phyloP scores from a whole-genome alignment of 2,888 invertebrate species.

The Buathra laborator region DNA sequence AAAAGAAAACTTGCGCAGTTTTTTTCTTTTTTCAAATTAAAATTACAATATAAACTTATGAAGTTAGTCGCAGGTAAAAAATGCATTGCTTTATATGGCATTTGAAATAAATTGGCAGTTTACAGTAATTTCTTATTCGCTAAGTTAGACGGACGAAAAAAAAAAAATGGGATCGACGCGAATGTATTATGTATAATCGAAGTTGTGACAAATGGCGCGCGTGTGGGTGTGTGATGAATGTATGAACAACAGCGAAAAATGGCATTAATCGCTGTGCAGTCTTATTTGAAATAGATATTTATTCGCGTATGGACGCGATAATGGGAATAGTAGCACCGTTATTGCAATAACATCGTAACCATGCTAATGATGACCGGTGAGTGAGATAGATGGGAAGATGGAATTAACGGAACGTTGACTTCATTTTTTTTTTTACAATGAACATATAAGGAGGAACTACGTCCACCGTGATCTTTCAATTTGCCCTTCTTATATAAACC shows the following conservation, averaged over 20 bases:
- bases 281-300: conserved; percentile 76
- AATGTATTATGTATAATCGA: conserved; percentile 45
- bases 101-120: conserved; percentile 81
- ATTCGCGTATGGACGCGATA: conserved; percentile 47
- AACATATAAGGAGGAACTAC: conserved; percentile 63
- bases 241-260: conserved; percentile 74
- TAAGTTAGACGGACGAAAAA: conserved; percentile 48
- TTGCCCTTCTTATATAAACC: conserved; percentile 76
- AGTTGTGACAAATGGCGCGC: conserved; percentile 64
- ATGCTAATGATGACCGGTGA: conserved; percentile 64
- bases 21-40: conserved; percentile 40
- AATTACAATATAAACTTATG: conserved; percentile 70
- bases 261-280: conserved; percentile 79
- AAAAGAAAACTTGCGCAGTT: conserved; percentile 47
- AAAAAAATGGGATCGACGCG: conserved; percentile 41
- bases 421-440: conserved; percentile 61
- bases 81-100: conserved; percentile 80
- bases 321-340: conserved; percentile 67
- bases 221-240: conserved; percentile 65
- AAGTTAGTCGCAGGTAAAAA: conserved; percentile 75
- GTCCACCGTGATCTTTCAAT: conserved; percentile 69
- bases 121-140: conserved; percentile 71
- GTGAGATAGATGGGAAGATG: conserved; percentile 59
- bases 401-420: conserved; percentile 71
- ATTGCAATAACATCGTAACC: conserved; percentile 64